These are phyloP conservation scores for Ennomos fuscantarius DNA, from an alignment of 2,888 invertebrate genomes.

Conservation along the genomic window DNA sequence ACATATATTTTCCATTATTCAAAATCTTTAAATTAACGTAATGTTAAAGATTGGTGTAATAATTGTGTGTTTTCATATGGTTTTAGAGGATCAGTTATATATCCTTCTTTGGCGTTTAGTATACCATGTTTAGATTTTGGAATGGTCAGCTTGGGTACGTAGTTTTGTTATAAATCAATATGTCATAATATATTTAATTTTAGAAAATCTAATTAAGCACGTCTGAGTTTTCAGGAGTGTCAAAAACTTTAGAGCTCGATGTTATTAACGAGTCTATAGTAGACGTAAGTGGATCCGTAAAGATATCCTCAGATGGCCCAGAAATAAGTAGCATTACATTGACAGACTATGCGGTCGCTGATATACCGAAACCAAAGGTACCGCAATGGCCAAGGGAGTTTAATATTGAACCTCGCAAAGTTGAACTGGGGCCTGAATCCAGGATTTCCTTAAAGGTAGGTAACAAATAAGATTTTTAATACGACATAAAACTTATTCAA, in stretches of 20 bases:
- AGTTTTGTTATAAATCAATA: too few species aligned
- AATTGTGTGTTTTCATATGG: background rate
- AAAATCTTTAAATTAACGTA: too few species aligned
- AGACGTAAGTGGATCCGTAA: constrained; percentile 78
- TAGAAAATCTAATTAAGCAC: too few species aligned
- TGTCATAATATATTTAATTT: too few species aligned
- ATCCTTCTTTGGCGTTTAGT: constrained; percentile 84
- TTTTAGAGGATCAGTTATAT: constrained; percentile 85
- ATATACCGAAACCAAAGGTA: constrained; percentile 66
- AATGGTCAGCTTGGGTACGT: constrained; percentile 82
- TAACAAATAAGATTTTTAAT: constrained; percentile 41
- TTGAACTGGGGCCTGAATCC: constrained; percentile 75
- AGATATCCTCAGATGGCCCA: constrained; percentile 82
- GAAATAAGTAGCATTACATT: constrained; percentile 78
- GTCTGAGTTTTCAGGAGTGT: constrained; percentile 69
- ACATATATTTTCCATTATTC: background rate
- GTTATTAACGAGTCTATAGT: constrained; percentile 85
- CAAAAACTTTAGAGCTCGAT: constrained; percentile 69
- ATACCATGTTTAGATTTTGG: constrained; percentile 84
- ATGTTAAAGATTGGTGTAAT: too few species aligned
- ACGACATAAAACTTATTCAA: too few species aligned
- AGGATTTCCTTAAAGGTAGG: constrained; percentile 77
- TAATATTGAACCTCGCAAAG: constrained; percentile 72
- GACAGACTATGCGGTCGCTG: constrained; percentile 71
- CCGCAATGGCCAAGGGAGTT: constrained; percentile 84